A percentile compares a stretch with the other conserved stretches of the same genome.
Evolutionary conservation across 2,797 vertebrate species (phyloP).

Genomic region (Chromobotia macracanthus): DNA sequence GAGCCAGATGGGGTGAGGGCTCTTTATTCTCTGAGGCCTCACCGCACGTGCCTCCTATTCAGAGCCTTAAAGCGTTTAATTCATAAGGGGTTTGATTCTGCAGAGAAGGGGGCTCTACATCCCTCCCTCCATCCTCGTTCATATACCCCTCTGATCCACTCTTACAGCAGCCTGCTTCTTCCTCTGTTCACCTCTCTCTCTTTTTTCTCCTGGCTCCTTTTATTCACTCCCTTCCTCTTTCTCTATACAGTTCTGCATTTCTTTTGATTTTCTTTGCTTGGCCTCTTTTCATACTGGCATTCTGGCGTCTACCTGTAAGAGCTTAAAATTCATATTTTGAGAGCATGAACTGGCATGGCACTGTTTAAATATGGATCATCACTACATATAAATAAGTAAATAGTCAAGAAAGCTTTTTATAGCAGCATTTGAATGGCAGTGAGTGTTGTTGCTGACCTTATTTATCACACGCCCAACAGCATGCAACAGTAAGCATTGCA

Average conservation of each 20-base stretch:
- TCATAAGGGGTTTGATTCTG: constrained; percentile 66
- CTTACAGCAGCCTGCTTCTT: constrained; percentile 38
- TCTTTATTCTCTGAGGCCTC: constrained; percentile 70
- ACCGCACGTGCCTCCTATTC: constrained; percentile 79
- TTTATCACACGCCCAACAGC: not conserved
- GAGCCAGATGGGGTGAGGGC: constrained; percentile 75
- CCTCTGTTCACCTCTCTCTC: constrained; percentile 8
- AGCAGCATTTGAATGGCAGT: too few relatives aligned
- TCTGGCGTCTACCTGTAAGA: not conserved
- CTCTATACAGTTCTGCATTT: not conserved
- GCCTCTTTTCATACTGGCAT: not conserved
- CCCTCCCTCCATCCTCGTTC: constrained; percentile 61
- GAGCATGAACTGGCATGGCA: too few relatives aligned
- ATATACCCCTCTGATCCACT: constrained; percentile 36
- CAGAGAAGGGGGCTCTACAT: constrained; percentile 61
- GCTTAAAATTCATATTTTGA: not conserved
- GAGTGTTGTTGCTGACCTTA: not conserved
- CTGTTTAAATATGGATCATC: too few relatives aligned
- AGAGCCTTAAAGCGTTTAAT: constrained; percentile 76
- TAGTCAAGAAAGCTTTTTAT: too few relatives aligned
- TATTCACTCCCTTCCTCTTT: constrained; percentile 44
- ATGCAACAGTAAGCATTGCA: not conserved
- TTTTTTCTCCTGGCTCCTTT: constrained; percentile 40
- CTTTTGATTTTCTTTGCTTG: not conserved
- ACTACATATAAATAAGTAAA: too few relatives aligned